Conservation (phyloP, 2,888 invertebrate species). For the Cerastis rubricosa region DNA sequence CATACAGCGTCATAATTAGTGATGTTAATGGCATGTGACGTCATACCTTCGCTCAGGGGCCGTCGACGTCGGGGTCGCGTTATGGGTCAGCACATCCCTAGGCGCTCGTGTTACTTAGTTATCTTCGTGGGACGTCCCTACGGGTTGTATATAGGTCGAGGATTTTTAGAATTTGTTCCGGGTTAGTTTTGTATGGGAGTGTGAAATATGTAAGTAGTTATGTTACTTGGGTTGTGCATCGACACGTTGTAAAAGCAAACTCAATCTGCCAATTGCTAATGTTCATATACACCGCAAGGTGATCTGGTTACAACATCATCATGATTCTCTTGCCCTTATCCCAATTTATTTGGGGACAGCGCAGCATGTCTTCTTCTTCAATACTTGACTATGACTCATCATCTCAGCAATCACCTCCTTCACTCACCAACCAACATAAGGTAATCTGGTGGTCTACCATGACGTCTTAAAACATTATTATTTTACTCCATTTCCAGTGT, state of each 20-base stretch:
- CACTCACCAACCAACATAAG: no score
- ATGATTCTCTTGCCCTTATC: no score
- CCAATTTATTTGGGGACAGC: no score
- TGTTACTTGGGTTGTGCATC: not conserved
- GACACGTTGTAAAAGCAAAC: not conserved
- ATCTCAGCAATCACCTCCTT: no score
- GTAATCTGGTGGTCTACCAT: no score
- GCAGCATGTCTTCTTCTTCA: no score
- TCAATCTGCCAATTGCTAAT: not conserved
- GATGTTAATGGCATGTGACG: slow-evolving; percentile 53
- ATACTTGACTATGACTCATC: no score
- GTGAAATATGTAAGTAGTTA: not conserved
- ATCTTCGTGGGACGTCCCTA: slow-evolving; percentile 49
- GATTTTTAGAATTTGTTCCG: slow-evolving; percentile 29
- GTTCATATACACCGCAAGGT: no score
- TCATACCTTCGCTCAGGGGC: slow-evolving; percentile 46
- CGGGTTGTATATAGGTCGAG: slow-evolving; percentile 32
- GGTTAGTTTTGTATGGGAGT: not conserved
- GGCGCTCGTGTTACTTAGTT: slow-evolving; percentile 54
- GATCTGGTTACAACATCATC: no score
- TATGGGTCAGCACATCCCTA: slow-evolving; percentile 53
- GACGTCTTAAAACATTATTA: no score
- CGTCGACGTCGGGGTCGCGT: slow-evolving; percentile 31
- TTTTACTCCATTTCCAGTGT: no score
- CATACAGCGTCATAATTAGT: slow-evolving; percentile 45